Evolutionary conservation across 2,888 invertebrate genomes (phyloP).

Genomic region (Machimus rusticus): DNA sequence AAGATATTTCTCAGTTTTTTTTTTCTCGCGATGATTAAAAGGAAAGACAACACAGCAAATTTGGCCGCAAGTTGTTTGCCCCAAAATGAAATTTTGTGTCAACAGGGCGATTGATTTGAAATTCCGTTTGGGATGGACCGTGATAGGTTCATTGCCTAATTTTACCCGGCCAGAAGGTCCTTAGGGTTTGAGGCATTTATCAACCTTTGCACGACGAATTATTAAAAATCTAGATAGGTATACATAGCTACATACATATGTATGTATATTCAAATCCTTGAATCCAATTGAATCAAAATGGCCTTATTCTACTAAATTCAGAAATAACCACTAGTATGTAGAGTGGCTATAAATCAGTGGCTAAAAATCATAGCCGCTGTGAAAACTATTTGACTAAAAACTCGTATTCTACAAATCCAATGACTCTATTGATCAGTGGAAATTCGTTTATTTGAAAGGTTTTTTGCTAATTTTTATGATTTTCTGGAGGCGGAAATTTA

Average conservation of each 20-base stretch:
- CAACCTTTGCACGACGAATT: background rate
- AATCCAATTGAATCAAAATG: too few relatives aligned
- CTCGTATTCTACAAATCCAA: too few relatives aligned
- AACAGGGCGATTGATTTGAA: constrained; percentile 23
- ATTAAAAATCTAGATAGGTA: background rate
- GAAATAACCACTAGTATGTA: too few relatives aligned
- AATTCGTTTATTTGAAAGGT: too few relatives aligned
- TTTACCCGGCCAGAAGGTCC: background rate
- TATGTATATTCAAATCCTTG: too few relatives aligned
- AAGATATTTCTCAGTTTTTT: background rate
- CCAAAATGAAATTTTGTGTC: constrained; percentile 32
- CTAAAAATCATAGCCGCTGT: too few relatives aligned
- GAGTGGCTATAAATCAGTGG: too few relatives aligned
- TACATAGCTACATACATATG: background rate
- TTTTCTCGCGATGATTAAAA: constrained; percentile 25
- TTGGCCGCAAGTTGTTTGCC: constrained; percentile 19
- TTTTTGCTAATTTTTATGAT: too few relatives aligned
- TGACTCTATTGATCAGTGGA: too few relatives aligned
- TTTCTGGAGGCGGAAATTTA: too few relatives aligned
- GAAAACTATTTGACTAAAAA: too few relatives aligned
- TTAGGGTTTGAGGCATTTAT: background rate
- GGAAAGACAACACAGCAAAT: constrained; percentile 19
- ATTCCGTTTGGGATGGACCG: background rate
- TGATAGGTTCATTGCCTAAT: background rate
- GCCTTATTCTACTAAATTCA: too few relatives aligned